A percentile compares a stretch with the other conserved stretches of the same genome.
Conservation (phyloP, 2,888 invertebrate genomes). For the Bombylius major region DNA sequence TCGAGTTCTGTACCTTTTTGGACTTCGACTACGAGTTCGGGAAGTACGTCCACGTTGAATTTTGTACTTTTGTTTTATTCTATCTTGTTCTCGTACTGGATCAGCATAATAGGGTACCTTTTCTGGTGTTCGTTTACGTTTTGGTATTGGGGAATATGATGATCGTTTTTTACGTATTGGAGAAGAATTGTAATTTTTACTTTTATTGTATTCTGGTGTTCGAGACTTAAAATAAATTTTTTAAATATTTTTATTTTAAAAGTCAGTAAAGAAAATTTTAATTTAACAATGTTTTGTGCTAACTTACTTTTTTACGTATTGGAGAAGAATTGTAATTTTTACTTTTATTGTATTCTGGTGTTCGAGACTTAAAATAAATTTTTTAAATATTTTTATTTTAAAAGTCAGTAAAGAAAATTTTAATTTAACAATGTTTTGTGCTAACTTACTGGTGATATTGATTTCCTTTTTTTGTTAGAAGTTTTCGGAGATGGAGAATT, state of each 20-base stretch:
- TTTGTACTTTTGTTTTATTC: constrained; percentile 10
- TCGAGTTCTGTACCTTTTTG: constrained; percentile 5
- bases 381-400: too few species aligned
- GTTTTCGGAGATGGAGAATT: constrained; percentile 3
- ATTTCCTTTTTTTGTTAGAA: background rate
- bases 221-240: too few species aligned
- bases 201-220: too few species aligned
- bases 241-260: too few species aligned
- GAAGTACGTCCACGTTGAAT: background rate
- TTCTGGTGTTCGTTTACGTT: constrained; percentile 8
- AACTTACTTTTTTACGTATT: background rate
- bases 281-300: too few species aligned
- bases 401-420: too few species aligned
- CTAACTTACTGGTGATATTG: background rate
- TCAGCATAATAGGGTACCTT: constrained; percentile 19
- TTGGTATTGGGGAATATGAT: background rate
- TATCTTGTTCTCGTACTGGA: constrained; percentile 18
- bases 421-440: too few species aligned
- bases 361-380: too few species aligned
- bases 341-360: too few species aligned
- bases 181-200: background rate
- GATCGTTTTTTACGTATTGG: background rate
- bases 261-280: too few species aligned
- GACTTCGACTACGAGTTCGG: background rate
- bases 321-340: background rate